Evolutionary conservation across 2,888 invertebrate genomes (phyloP).

Genomic region (Pollenia griseotomentosa): DNA sequence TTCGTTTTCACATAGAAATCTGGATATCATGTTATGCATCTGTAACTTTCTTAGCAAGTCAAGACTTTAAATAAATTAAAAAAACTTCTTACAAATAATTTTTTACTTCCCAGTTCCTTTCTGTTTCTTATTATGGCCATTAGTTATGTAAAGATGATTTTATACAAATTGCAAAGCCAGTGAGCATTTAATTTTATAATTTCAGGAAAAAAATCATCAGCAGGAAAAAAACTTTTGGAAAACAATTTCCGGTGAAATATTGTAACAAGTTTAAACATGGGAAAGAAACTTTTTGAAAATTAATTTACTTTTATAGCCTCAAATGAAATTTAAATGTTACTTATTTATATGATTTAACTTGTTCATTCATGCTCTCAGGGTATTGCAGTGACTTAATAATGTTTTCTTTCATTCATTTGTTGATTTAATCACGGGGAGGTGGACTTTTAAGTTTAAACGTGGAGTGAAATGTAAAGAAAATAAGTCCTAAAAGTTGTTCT

Average conservation of each 20-base stretch:
- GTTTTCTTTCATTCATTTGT: conserved; percentile 38
- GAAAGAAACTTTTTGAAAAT: conserved; percentile 37
- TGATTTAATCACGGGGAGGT: background rate
- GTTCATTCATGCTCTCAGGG: no score
- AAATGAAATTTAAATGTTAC: conserved; percentile 34
- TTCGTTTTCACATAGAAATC: background rate
- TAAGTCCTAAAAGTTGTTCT: no score
- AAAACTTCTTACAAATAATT: conserved; percentile 13
- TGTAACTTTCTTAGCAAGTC: conserved; percentile 10
- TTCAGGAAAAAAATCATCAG: conserved; percentile 6
- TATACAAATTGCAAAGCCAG: background rate
- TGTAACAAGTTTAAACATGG: conserved; percentile 32
- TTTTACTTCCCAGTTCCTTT: background rate
- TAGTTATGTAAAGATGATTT: background rate
- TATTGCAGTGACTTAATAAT: no score
- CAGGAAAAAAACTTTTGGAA: conserved; percentile 46
- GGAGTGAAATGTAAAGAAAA: background rate
- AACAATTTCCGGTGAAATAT: conserved; percentile 51
- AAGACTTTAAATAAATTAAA: conserved; percentile 20
- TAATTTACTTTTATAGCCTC: conserved; percentile 59
- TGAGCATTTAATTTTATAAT: conserved; percentile 20
- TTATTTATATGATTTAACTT: no score
- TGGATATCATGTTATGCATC: background rate
- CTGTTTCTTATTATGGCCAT: conserved; percentile 19
- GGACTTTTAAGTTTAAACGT: background rate